Evolutionary conservation across 23 tunicate species (phyloP).

Genomic region (Styela plicata): DNA sequence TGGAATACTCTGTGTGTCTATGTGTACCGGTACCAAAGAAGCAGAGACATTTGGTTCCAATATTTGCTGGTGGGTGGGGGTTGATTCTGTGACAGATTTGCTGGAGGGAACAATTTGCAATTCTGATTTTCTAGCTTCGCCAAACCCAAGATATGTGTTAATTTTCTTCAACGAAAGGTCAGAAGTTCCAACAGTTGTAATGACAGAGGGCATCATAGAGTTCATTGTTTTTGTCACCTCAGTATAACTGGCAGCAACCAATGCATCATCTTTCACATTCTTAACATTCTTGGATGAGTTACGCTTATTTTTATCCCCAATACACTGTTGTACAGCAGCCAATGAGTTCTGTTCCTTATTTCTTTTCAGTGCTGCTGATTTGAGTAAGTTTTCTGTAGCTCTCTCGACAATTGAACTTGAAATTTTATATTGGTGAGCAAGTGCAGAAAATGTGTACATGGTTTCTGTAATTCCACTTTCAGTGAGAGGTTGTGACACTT

Average conservation of each 20-base stretch:
- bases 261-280: not conserved
- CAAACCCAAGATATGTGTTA: not conserved
- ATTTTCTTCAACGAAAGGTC: too few relatives aligned
- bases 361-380: conserved; percentile 24
- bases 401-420: conserved; percentile 81
- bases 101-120: not conserved
- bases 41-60: too few relatives aligned
- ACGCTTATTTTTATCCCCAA: not conserved
- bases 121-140: conserved; percentile 28
- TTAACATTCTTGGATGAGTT: not conserved
- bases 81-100: not conserved
- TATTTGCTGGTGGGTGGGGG: too few relatives aligned
- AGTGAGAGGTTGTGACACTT: conserved; percentile 25
- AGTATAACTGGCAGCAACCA: not conserved
- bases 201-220: too few relatives aligned
- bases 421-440: conserved; percentile 86
- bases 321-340: conserved; percentile 6
- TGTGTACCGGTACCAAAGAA: too few relatives aligned
- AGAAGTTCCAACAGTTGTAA: too few relatives aligned
- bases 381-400: conserved; percentile 23
- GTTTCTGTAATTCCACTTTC: conserved; percentile 49
- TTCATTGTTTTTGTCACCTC: conserved; percentile 2
- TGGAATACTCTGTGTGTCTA: too few relatives aligned
- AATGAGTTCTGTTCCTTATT: conserved; percentile 15
- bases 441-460: conserved; percentile 63